Base-by-base conservation (phyloP, 2,888 invertebrate species). In the Amaurobius ferox region DNA sequence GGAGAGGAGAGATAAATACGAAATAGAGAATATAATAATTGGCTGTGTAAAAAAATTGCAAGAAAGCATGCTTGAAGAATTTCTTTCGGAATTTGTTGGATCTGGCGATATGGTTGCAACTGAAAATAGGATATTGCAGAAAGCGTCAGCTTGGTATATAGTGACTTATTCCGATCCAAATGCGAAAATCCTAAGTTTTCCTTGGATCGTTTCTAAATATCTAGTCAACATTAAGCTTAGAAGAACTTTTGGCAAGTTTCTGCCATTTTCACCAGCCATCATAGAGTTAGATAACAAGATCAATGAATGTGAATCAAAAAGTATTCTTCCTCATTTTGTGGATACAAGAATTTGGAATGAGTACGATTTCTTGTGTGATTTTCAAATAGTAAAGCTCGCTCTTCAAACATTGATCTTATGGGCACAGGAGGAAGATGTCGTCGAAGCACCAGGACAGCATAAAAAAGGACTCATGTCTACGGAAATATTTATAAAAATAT, bases 71-170 rank as follows among this genome's bases (percentile, higher is more conserved):
- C 1, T 40, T 9, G 78, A 79, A 16, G 87, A 87, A 35, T 87
- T 87, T 26, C 13, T 74, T 11, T 55, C 70, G 28, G 87, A 87
- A 62, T 85, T 87, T 19, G 11, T 39, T 1, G 13, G 32, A n/a
- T 11, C 7, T 16, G 19, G 19, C 5, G 19, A 61, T 28, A 28
- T 40, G 1, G 64, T 55, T 9, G 11, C 67, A 40, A 61, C 39
- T 0, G 19, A 32, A 26, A 16, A 16, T 0, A 11, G 30, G 6
- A 76, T 85, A 61, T 19, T 62, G 28, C 64, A 79, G 40, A 87
- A 87, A 40, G 87, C 87, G 23, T 87, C 87, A 6, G 87, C 87
- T 0, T 87, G 87, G 87, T 87, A 85, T n/a, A 7, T 85, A 6
- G 76, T 87, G 2, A 87, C 87, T 0, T 87, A 87, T 28, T 40